phyloP scores from a whole-genome alignment of 2,888 invertebrate species.

The Bunonema sp. region DNA sequence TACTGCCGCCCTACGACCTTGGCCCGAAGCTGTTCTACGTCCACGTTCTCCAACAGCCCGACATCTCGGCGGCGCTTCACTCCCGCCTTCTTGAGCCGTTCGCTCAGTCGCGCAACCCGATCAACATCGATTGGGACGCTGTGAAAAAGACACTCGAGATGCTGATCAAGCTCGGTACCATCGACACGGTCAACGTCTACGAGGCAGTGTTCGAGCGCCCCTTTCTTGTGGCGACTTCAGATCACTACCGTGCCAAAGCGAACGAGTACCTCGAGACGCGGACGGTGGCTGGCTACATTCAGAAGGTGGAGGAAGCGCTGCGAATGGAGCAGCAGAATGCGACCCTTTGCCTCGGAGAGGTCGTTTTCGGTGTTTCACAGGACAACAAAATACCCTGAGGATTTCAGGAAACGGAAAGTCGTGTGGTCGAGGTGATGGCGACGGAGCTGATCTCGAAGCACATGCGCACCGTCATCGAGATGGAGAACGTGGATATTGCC shows the following conservation, averaged over 20 bases:
- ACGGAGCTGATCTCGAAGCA: conserved; percentile 91
- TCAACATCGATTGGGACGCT: conserved; percentile 90
- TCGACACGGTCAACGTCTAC: neutral
- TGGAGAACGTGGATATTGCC: conserved; percentile 97
- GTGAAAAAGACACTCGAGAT: conserved; percentile 80
- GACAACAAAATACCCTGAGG: no score
- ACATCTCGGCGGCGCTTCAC: conserved; percentile 67
- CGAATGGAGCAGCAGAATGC: no score
- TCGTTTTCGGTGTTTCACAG: no score
- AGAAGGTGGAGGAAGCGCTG: neutral
- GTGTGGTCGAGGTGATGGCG: conserved; percentile 59
- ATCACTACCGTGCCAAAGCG: no score
- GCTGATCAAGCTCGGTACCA: no score
- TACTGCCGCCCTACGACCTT: no score
- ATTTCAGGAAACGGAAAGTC: no score
- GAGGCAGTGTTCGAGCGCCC: neutral
- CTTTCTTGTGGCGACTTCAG: no score
- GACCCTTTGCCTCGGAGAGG: no score
- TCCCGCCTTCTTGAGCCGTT: conserved; percentile 92
- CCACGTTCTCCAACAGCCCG: neutral
- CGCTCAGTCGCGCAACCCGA: conserved; percentile 81
- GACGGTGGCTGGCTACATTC: neutral
- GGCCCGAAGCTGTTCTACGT: no score
- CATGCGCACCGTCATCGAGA: conserved; percentile 91
- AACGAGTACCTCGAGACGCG: neutral